Base-by-base conservation (phyloP, 2,113 vertebrate species). In the Otocyon megalotis region DNA sequence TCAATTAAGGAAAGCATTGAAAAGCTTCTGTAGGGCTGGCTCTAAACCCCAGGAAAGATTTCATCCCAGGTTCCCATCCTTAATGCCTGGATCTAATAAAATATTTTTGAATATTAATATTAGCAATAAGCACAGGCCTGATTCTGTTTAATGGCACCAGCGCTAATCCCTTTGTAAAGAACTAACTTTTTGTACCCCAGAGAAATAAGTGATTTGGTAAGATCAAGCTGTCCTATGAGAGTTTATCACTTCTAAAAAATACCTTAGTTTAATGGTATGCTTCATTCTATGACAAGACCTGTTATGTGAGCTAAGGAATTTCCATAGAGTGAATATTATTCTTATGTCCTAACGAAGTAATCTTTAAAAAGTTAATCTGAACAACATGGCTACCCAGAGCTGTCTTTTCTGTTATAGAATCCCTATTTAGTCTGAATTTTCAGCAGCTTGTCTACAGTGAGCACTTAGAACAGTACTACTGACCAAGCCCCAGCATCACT, bases 41-140 rank as follows among this genome's bases (percentile, higher is more conserved):
- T 91, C 3, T 76, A 8, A 43, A 53, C 43, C 79, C 62, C 71
- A 37, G 65, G 37, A 92, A 90, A 69, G 87, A 92, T 63, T 94
- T 63, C 56, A 90, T 81, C 48, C 92, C 35, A 62, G 62, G 2
- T 92, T 69, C 80, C 37, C 35, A 86, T 48, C 12, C 12, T 90
- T 69, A 58, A 67, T 79, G 28, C 50, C 93, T 72, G 48, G 28
- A 80, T 67, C 60, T 88, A 97, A 90, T 96, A 60, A 90, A 94
- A 65, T 90, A 87, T 22, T 93, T 96, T 97, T 54, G 93, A 97
- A 96, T 96, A 95, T 95, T 92, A 81, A 76, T 92, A 77, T 97
- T 89, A 86, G 77, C 48, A 92, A 37, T 90, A 90, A 98, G 81
- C 56, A 77, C n/a, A 95, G 53, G 50, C 50, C 35, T 43, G 13